Conservation (phyloP, 2,113 vertebrate genomes). For the Nothobranchius kuhntae region DNA sequence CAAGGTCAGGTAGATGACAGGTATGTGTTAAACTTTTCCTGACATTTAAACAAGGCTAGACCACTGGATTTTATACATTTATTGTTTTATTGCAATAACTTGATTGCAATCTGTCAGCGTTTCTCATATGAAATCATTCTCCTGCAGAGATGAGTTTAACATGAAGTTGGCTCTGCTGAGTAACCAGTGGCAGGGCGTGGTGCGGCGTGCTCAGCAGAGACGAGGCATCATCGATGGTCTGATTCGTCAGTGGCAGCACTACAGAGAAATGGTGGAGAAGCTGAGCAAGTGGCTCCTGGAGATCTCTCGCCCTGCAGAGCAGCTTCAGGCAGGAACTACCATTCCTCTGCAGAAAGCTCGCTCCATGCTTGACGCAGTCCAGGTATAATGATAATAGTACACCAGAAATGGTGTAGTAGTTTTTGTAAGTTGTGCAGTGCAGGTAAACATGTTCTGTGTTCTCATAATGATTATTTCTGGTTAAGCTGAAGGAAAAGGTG, state of each 20-base stretch:
- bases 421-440: background rate
- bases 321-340: conserved; percentile 69
- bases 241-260: conserved; percentile 94
- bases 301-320: conserved; percentile 76
- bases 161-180: conserved; percentile 90
- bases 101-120: background rate
- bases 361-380: conserved; percentile 87
- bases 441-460: background rate
- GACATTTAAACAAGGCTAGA: background rate
- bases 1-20: conserved; percentile 98
- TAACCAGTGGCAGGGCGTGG: conserved; percentile 97
- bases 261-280: conserved; percentile 91
- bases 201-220: conserved; percentile 93
- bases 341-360: conserved; percentile 89
- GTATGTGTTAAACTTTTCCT: conserved; percentile 62
- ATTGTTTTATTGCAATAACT: background rate
- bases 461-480: conserved; percentile 9
- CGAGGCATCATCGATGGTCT: conserved; percentile 94
- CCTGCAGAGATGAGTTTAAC: conserved; percentile 90
- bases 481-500: conserved; percentile 93
- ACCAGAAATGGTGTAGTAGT: background rate
- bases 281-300: conserved; percentile 89
- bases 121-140: background rate
- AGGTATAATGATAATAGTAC: conserved; percentile 74
- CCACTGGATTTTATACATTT: background rate